Base-by-base conservation (phyloP, 2,113 vertebrate species). In the Dicerorhinus sumatrensis region DNA sequence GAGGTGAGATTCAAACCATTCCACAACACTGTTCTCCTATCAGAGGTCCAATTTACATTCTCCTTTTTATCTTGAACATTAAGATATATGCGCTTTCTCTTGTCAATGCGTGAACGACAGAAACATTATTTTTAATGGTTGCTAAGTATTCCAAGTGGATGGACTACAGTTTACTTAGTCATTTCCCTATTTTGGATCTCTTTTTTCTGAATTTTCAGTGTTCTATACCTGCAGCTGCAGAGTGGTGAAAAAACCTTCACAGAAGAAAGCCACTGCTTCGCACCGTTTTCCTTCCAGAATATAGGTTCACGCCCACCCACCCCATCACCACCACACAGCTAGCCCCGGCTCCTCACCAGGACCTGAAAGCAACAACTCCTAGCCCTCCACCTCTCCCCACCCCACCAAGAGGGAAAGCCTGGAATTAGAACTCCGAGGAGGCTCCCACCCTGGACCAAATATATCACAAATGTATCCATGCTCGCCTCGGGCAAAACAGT, bases 391-490 rank as follows among this genome's bases (percentile, higher is more conserved):
- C 86, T 21, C 42, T 67, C 69, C 27, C 65, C n/a, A 3, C 9
- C 67, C 27, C 20, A 6, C 27, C 20, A 6, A 93, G 67, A 88
- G 6, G 8, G 82, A 94, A 67, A 90, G 58, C 73, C 89, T 42
- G 39, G 88, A 83, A 54, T 54, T 42, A 27, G 96, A 67, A 70
- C 73, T 65, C 82, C 2, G 20, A 56, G 31, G 36, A 81, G 46
- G 54, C 85, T 54, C 86, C 81, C 83, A 89, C 91, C 79, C 48
- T 8, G 48, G 67, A 46, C 95, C 93, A 97, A 96, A 86, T 79
- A 95, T 56, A 91, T 89, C 85, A 65, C 82, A 60, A 48, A 48
- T 48, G 11, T n/a, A 63, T 69, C 95, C 86, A 70, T 0, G 7
- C 56, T 72, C 75, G 86, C 95, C 62, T 83, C 31, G 0, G 51